Evolutionary conservation across 2,888 invertebrate species (phyloP), one percentile per base, ranked within the genome.

Genomic region (Drosophila heteroneura): DNA sequence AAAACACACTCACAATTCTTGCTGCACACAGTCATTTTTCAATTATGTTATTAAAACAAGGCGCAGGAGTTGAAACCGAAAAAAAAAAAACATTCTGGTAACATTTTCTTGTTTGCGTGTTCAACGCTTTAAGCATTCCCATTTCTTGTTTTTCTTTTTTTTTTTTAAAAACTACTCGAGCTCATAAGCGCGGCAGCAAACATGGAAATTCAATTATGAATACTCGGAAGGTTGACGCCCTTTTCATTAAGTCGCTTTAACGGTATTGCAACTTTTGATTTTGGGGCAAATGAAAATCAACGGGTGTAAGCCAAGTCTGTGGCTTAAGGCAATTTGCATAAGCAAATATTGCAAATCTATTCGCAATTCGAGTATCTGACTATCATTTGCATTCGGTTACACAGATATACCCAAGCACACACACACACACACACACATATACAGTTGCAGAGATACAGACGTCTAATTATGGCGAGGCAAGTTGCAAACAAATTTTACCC

Each of bases 191-290:
- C 79, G 69, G 70, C 76, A 72, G 75, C 77, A 81, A 89, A 89
- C 89, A 89, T 85, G 91, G 73, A 89, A 89, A 91, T 89, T 91
- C 89, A 89, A 89, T 89, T 89, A 89, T 89, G 88, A 81, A 83
- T 86, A 80, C 84, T 74, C 76, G 70, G 69, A 81, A 85, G 86
- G 88, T 86, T 90, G 80, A 90, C 90, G 88, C 85, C 79, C 85
- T 80, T 63, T 56, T 59, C 26, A 47, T 47, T 26, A 16, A 47
- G 26, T 47, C 26, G 26, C 26, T 26, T 14, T 26, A 26, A 16
- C 26, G 26, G 22, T 22, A 22, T 44, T 5, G 28, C 26, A 26
- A 26, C 47, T 47, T 47, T 26, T 47, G 47, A 26, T 47, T 47
- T 47, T 16, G 26, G 6, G 71, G 41, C 33, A 47, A 64, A 69